Base-by-base conservation (phyloP, 2,113 vertebrate genomes). In the Zeus faber region DNA sequence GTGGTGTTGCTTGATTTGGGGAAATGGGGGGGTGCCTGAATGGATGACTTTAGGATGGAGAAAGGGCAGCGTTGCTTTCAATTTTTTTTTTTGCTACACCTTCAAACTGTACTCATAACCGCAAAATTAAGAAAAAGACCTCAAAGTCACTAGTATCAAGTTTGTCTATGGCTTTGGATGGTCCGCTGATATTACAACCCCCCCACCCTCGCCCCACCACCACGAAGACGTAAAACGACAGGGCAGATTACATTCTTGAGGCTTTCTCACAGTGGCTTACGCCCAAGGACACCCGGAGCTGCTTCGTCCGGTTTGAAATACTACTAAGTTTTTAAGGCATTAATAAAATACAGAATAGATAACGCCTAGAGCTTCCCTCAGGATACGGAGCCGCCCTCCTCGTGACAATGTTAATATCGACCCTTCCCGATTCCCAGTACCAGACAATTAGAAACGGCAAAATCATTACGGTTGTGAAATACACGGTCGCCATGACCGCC, bases 151-250 rank as follows among this genome's bases (percentile, higher is more conserved):
- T 51, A 76, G 63, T 79, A 63, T 68, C 40, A 53, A 76, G 62
- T 72, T 78, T 51, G 16, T 70, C 69, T 80, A 83, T 83, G 83
- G 78, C 83, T 85, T 81, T 54, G 59, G 73, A 55, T 59, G 44
- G 52, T 72, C 45, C 41, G 53, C 49, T 55, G 40, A 67, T 70
- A 54, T 3, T 31, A 70, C 59, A 54, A 63, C 65, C 58, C 58
- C 50, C 35, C 13, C 57, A 49, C 70, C 27, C 47, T 31, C 40
- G 65, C 53, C 49, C 58, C 1, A 22, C 29, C 58, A 46, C 49
- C 50, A 62, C 65, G 58, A 56, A 69, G 54, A 72, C 50, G 51
- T 65, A 59, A 65, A 77, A 77, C 43, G 22, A 43, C 44, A 77
- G 47, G 63, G 74, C 66, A 68, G 44, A 39, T 67, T 79, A 79